Conservation (phyloP, 2,888 invertebrate genomes). For the Drosophila gaucha region DNA sequence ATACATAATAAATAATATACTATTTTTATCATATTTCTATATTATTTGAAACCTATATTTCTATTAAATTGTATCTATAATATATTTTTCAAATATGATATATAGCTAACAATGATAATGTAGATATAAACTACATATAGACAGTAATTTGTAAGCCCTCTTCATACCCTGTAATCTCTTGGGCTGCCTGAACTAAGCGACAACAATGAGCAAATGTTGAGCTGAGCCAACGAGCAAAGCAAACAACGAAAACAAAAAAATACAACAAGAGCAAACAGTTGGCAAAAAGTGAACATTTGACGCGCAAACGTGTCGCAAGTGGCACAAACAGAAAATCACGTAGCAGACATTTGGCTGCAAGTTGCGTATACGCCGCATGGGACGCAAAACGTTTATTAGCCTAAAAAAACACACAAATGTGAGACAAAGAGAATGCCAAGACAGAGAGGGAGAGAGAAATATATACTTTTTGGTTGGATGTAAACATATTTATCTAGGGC, state of each 20-base stretch:
- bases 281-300: conserved; percentile 48
- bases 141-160: no score
- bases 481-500: neutral
- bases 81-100: no score
- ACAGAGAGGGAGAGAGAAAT: neutral
- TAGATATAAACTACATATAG: no score
- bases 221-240: conserved; percentile 19
- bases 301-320: conserved; percentile 55
- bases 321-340: conserved; percentile 64
- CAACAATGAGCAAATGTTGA: conserved; percentile 40
- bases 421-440: neutral
- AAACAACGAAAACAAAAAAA: conserved; percentile 40
- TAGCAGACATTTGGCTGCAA: conserved; percentile 70
- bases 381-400: conserved; percentile 62
- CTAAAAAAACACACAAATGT: neutral
- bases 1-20: no score
- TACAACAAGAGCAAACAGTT: conserved; percentile 14
- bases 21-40: no score
- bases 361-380: conserved; percentile 68
- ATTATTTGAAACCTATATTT: no score
- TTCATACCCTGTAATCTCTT: conserved; percentile 4
- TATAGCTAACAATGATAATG: no score
- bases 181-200: conserved; percentile 3
- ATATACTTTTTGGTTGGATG: neutral
- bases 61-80: no score